Evolutionary conservation across 2,113 vertebrate species (phyloP).

Genomic region (Rattus rattus): DNA sequence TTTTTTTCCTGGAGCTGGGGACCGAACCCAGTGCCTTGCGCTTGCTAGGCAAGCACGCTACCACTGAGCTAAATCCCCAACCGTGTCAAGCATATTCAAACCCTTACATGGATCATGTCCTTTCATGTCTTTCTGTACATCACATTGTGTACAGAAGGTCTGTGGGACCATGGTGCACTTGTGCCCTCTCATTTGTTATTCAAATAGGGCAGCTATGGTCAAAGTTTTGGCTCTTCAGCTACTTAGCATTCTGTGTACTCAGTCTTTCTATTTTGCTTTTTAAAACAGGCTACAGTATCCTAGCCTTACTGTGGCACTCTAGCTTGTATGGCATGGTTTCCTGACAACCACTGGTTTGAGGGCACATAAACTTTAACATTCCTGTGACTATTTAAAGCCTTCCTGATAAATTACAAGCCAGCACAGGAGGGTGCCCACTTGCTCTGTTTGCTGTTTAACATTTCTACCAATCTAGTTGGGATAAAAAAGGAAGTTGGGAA

Average conservation of each 20-base stretch:
- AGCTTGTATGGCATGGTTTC: background rate
- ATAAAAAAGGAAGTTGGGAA: background rate
- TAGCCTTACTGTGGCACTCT: background rate
- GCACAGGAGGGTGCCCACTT: background rate
- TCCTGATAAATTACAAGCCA: background rate
- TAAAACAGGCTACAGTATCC: no score
- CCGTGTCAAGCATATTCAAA: no score
- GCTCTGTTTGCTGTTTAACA: background rate
- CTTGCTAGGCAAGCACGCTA: no score
- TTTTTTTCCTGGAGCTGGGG: no score
- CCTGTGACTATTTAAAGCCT: background rate
- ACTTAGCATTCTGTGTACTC: rapidly evolving
- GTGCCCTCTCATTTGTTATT: background rate
- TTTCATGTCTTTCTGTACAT: background rate
- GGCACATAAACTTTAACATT: background rate
- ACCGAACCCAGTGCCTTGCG: no score
- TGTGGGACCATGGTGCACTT: background rate
- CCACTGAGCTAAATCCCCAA: no score
- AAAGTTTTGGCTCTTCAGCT: background rate
- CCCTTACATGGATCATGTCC: background rate
- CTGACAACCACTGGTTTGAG: background rate
- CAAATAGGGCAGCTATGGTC: background rate
- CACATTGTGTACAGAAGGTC: background rate
- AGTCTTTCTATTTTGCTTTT: background rate
- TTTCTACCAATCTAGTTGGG: background rate